phyloP scores from a whole-genome alignment of 1,140 invertebrate species.

The Diuraphis noxia region DNA sequence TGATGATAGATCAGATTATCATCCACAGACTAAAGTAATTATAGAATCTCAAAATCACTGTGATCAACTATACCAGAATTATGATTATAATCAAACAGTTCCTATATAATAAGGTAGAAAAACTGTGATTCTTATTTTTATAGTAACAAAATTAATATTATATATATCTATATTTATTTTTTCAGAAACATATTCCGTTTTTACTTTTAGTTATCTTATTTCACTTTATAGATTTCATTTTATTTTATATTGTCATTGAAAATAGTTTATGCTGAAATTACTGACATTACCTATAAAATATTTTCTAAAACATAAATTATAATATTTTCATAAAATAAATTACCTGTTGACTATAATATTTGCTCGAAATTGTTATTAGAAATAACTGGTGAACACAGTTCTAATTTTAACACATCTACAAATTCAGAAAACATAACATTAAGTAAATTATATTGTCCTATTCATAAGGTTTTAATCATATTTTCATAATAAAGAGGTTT shows the following conservation, averaged over 20 bases:
- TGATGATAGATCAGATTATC: conserved; percentile 4
- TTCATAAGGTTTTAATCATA: not conserved
- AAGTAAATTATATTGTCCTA: not conserved
- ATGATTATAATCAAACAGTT: conserved; percentile 51
- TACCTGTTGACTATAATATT: not conserved
- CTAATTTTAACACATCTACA: not conserved
- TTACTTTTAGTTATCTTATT: not conserved
- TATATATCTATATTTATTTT: not conserved
- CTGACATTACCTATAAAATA: not conserved
- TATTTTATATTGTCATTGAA: not conserved
- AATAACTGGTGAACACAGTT: not conserved
- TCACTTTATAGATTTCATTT: not conserved
- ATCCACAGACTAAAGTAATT: conserved; percentile 26
- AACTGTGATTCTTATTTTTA: not conserved
- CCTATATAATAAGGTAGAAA: conserved; percentile 43
- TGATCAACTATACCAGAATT: conserved; percentile 52
- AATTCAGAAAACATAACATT: not conserved
- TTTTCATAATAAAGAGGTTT: not conserved
- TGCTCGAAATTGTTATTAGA: not conserved
- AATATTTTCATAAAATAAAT: not conserved
- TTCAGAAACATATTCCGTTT: not conserved
- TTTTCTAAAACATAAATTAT: not conserved
- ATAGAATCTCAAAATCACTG: conserved; percentile 52
- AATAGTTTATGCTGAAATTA: not conserved
- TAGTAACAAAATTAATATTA: conserved; percentile 12